Evolutionary conservation across 1,140 invertebrate genomes (phyloP), one percentile per base, ranked within the genome.

Genomic region (Calliopsis andreniformis): DNA sequence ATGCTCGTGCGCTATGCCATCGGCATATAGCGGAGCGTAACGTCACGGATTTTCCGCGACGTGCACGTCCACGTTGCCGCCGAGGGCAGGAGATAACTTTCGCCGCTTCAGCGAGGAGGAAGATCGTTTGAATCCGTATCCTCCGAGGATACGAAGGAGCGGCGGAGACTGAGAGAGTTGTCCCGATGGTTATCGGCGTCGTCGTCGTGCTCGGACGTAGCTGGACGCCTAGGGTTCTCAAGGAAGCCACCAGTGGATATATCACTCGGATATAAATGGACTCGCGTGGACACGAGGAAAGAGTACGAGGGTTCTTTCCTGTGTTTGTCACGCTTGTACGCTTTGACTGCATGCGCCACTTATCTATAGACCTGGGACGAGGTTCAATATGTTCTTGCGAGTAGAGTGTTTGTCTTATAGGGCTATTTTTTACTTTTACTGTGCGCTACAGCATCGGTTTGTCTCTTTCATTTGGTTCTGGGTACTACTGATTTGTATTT

Each of bases 201-300:
- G 69, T 73, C 59, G 47, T 43, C n/a, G 70, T 23, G 35, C 18
- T 12, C 25, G 28, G 8, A 59, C 61, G 20, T 47, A 10, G n/a
- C 39, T 7, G 20, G 16, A 32, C 18, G 71, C 61, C n/a, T 39
- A 58, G 55, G 32, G 23, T 68, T 61, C 78, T 69, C 71, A 43
- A 66, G 78, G 64, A 80, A 64, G 51, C 42, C 35, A 42, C 47
- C 30, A 35, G 25, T 66, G 79, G 59, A 70, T 80, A 80, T 70
- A 82, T 80, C 72, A 63, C 45, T 35, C 35, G 59, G 63, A 76
- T 82, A 82, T 71, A 80, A 81, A 81, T 80, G 78, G 78, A 61
- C 35, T 25, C 18, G 32, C 62, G 69, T 63, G 77, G 66, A 73
- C 79, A 59, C 47, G 35, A 1, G 12, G 16, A 43, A 53, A 62